A percentile compares a stretch with the other conserved stretches of the same genome.
Evolutionary conservation across 1,140 invertebrate species (phyloP).

Genomic region (Camponotus vicinus): DNA sequence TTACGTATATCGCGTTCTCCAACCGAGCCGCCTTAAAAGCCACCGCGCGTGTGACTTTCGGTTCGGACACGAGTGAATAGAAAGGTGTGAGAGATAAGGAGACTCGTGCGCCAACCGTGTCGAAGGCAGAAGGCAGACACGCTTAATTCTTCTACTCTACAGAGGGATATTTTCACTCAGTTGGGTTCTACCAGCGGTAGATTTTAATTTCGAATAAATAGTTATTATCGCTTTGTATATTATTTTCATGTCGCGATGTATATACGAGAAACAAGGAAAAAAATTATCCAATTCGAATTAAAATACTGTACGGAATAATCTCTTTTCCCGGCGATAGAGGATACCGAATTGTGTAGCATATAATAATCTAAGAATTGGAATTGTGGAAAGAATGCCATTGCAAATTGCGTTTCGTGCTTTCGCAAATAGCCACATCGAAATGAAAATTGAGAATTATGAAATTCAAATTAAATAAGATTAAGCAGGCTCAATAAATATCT

Average conservation of each 20-base stretch:
- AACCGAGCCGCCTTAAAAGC: slow-evolving; percentile 54
- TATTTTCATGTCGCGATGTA: not conserved
- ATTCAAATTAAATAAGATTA: not conserved
- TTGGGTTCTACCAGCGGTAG: no score
- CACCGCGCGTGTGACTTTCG: slow-evolving; percentile 20
- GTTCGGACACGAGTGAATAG: slow-evolving; percentile 2
- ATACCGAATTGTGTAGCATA: not conserved
- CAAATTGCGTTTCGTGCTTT: slow-evolving; percentile 15
- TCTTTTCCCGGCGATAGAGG: not conserved
- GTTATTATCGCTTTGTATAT: not conserved
- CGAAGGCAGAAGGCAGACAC: not conserved
- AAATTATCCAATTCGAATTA: slow-evolving; percentile 19
- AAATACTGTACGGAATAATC: not conserved
- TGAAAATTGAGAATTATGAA: slow-evolving; percentile 7
- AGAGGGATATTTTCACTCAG: slow-evolving; percentile 11
- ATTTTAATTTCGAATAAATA: slow-evolving; percentile 35
- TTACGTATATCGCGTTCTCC: slow-evolving; percentile 40
- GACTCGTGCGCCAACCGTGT: not conserved
- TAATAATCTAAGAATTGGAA: slow-evolving; percentile 10
- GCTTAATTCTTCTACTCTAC: not conserved
- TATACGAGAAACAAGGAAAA: not conserved
- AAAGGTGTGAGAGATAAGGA: slow-evolving; percentile 38
- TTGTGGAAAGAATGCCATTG: not conserved
- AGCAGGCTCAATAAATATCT: not conserved
- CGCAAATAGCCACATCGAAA: not conserved